Evolutionary conservation across 2,797 vertebrate species (phyloP).

Genomic region (Acrossocheilus fasciatus): DNA sequence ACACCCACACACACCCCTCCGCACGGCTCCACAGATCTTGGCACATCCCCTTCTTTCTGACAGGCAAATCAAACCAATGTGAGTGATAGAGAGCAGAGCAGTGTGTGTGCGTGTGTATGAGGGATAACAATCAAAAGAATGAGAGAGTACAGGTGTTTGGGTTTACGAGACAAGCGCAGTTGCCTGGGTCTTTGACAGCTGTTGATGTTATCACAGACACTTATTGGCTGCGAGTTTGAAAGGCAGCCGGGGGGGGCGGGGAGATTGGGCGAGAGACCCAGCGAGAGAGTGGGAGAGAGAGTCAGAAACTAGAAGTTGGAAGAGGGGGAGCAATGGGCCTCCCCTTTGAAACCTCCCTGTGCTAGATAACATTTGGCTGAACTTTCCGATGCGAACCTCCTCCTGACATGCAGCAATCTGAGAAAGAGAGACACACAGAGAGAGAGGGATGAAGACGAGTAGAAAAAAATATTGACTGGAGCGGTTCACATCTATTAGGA

Average conservation of each 20-base stretch:
- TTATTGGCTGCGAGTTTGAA: conserved; percentile 84
- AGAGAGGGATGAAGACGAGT: conserved; percentile 82
- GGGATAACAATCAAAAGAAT: conserved; percentile 91
- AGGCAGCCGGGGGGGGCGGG: conserved; percentile 50
- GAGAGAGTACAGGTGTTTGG: conserved; percentile 98
- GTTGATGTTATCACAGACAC: conserved; percentile 90
- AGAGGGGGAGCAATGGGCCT: conserved; percentile 72
- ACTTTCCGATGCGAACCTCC: conserved; percentile 96
- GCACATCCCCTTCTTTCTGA: conserved; percentile 85
- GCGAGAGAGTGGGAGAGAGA: conserved; percentile 38
- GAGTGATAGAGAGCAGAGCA: conserved; percentile 82
- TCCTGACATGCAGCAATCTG: conserved; percentile 90
- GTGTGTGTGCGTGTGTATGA: conserved; percentile 64
- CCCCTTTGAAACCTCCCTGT: conserved; percentile 87
- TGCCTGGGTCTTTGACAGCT: conserved; percentile 90
- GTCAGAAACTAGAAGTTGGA: conserved; percentile 46
- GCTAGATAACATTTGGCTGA: conserved; percentile 99
- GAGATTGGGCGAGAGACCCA: conserved; percentile 17
- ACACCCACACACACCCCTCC: conserved; percentile 62
- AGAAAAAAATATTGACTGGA: conserved; percentile 83
- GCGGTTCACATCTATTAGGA: conserved; percentile 88
- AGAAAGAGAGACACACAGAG: conserved; percentile 78
- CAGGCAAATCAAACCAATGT: conserved; percentile 88
- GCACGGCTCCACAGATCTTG: conserved; percentile 85
- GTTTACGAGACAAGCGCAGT: conserved; percentile 91